A percentile compares a stretch with the other conserved stretches of the same genome.
phyloP scores from a whole-genome alignment of 1,140 invertebrate species.

The Trichomalopsis sarcophagae region DNA sequence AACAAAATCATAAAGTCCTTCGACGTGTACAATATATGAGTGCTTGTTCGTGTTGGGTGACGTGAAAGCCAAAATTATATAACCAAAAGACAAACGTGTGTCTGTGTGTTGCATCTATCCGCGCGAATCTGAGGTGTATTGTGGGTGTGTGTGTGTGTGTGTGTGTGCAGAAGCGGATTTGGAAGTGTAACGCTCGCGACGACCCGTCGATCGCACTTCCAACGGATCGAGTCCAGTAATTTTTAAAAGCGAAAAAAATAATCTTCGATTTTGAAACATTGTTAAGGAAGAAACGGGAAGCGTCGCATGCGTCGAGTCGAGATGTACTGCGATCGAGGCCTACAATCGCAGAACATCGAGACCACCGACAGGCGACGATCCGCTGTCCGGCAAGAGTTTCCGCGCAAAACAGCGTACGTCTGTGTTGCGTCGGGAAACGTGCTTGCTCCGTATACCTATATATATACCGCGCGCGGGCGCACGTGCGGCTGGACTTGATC shows the following conservation, averaged over 20 bases:
- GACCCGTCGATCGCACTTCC: not conserved
- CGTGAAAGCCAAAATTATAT: slow-evolving; percentile 17
- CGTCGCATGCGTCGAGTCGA: slow-evolving; percentile 56
- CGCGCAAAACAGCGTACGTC: slow-evolving; percentile 67
- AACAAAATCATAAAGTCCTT: slow-evolving; percentile 16
- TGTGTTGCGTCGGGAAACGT: slow-evolving; percentile 54
- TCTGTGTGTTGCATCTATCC: not conserved
- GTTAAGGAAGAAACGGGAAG: not conserved
- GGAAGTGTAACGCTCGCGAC: not conserved
- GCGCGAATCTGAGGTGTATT: not conserved
- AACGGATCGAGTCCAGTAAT: slow-evolving; percentile 1
- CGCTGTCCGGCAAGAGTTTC: slow-evolving; percentile 43
- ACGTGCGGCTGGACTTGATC: not conserved
- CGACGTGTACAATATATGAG: not conserved
- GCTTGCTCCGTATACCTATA: not conserved
- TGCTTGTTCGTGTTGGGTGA: slow-evolving; percentile 8
- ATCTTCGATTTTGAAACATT: no score
- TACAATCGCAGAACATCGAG: slow-evolving; percentile 69
- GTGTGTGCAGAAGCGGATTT: not conserved
- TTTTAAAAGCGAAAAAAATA: not conserved
- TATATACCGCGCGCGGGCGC: not conserved
- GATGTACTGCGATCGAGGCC: slow-evolving; percentile 71
- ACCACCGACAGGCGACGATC: slow-evolving; percentile 54
- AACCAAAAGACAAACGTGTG: not conserved
- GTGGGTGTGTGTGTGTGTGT: not conserved